These are phyloP conservation scores for Pipistrellus pipistrellus DNA, from an alignment of 2,797 vertebrate genomes.

Conservation along the genomic window DNA sequence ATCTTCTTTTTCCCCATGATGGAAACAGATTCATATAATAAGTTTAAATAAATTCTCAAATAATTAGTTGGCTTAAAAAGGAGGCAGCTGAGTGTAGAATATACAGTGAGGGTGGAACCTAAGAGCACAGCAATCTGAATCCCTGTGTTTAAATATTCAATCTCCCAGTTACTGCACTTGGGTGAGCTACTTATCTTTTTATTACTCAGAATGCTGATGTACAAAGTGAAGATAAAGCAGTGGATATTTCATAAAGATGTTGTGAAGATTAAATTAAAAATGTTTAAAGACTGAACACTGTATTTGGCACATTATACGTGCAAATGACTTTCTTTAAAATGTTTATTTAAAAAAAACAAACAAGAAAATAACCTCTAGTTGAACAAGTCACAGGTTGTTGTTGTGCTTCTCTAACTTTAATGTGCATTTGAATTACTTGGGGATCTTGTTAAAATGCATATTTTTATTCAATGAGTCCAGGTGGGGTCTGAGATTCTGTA, in stretches of 20 bases:
- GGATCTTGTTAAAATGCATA: background rate
- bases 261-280: constrained; percentile 37
- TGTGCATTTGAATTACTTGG: background rate
- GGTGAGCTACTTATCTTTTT: background rate
- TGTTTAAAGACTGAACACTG: background rate
- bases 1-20: background rate
- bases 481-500: background rate
- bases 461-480: background rate
- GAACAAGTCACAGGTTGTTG: no score
- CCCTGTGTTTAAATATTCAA: background rate
- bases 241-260: background rate
- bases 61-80: constrained; percentile 20
- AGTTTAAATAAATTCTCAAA: constrained; percentile 40
- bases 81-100: background rate
- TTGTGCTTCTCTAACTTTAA: background rate
- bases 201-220: background rate
- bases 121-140: background rate
- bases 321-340: constrained; percentile 21
- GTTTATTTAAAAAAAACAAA: background rate
- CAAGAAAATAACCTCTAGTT: background rate
- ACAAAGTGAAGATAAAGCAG: background rate
- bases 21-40: constrained; percentile 31
- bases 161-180: background rate
- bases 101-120: background rate
- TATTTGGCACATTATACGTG: background rate